Evolutionary conservation across 2,113 vertebrate genomes (phyloP), one percentile per base, ranked within the genome.

Genomic region (Marmota monax): DNA sequence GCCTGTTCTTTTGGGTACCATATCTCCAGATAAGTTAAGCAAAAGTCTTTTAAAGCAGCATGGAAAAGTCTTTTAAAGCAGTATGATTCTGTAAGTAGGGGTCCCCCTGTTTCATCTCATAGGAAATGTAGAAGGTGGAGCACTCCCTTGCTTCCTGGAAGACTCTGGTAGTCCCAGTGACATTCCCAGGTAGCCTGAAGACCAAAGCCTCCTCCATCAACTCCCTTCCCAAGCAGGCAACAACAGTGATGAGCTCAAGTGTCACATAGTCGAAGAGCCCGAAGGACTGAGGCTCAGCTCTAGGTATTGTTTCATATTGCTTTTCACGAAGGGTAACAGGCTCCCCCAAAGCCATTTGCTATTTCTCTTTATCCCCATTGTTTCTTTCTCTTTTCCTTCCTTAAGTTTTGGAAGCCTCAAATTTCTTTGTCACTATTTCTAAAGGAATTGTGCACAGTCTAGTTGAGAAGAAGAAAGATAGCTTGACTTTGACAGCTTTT

Each of bases 61-160:
- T 39, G 34, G 67, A 18, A 90, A 86, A 14, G 2, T 90, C 58
- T 96, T 84, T 37, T 90, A 86, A 77, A 89, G 37, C 53, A 94
- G 42, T 23, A 77, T 67, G 34, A 16, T 90, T 93, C 88, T 88
- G 20, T n/a, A 84, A 92, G 72, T 45, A 82, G 51, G 32, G 7
- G 3, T 6, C 76, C 51, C 23, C 23, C 5, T 20, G 22, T 25
- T 42, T 93, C 25, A 39, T 84, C 56, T 13, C n/a, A 79, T 76
- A 93, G 20, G 67, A 84, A 80, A 45, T 56, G 32, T 39, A 39
- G 11, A 18, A 58, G 7, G 20, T 72, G 48, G 17, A 90, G 53
- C 3, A 32, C 1, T 23, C 27, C 8, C 20, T 88, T 69, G n/a
- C n/a, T 88, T 85, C 25, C 39, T 73, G 7, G n/a, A 56, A 56